Base-by-base conservation (phyloP, 2,797 vertebrate genomes). In the Taenioides sp. region DNA sequence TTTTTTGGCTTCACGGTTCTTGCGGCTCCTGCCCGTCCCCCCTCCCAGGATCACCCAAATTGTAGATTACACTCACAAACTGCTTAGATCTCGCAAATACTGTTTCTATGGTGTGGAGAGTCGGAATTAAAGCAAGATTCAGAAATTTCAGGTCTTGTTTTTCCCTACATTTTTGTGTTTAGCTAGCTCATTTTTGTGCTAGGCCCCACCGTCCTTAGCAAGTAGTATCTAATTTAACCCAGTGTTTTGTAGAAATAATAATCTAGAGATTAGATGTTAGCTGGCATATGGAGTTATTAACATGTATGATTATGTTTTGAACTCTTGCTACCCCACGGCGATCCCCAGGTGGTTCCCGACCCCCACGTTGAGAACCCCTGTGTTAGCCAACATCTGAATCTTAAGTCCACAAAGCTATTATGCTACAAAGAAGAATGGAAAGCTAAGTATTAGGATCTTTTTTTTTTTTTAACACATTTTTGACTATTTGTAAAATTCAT, bases 41-140 rank as follows among this genome's bases (percentile, higher is more conserved):
- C 71, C 79, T 71, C 71, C 0, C 9, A 52, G 12, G 73, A 59
- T 64, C 66, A 82, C 81, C 85, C 84, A 67, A 74, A 75, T 82
- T 47, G 0, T 5, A 71, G 67, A 60, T 75, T 69, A 47, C 43
- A 47, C 4, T 16, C 16, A 78, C 65, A 69, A 72, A 80, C 68
- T 85, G 84, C 81, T 88, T 69, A 69, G 82, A 84, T 78, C 81
- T 81, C 78, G 84, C 66, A 64, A 87, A 80, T 82, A 78, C 68
- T 22, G 57, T 82, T 73, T 84, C 74, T 67, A 49, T 27, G 49
- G 68, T 82, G 72, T 79, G 79, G 75, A 73, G 75, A 61, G 54
- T 65, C 40, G 65, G 28, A 17, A 61, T 54, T 50, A 69, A 74
- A 12, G 17, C 70, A 77, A 80, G 77, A 79, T 73, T 80, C 80